Base-by-base conservation (phyloP, 2,888 invertebrate genomes). In the Anoncus sp. region DNA sequence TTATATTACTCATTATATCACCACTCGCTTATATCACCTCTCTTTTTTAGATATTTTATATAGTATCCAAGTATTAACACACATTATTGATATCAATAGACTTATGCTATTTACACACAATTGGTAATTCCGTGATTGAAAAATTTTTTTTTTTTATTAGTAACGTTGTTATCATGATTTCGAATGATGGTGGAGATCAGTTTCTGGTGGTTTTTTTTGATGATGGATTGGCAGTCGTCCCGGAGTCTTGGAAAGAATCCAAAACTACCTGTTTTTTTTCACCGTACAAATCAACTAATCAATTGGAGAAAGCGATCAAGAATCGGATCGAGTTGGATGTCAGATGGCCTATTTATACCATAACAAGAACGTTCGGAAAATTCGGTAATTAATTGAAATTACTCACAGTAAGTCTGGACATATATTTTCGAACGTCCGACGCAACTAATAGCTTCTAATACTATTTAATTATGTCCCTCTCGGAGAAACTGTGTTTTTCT, bases 121-220 rank as follows among this genome's bases (percentile, higher is more conserved):
- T 62, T 62, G 62, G 45, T 62, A 40, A 40, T 60, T 35, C 12
- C 14, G 45, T 27, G 5, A 62, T 62, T 62, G 16, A 43, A 62
- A 43, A 62, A 62, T 62, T 43, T 63, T 63, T 63, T 63, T 63
- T n/a, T 63, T 63, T 63, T 31, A 63, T 63, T 63, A 63, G 63
- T 66, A 66, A 66, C 66, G 31, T 51, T 49, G 9, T 16, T 47
- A 49, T 66, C 66, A 66, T 66, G 66, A 51, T 49, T 20, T 51
- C 51, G 66, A 66, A 66, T 51, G 51, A 49, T 49, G 66, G 43
- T 38, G 51, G 66, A 53, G 38, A 51, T 35, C 18, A 51, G 35
- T 66, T 51, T 66, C 2, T 62, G n/a, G 45, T 62, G 22, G 45
- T 62, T 45, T 47, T 62, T 45, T 47, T 62, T 10, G 62, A 62